Conservation (phyloP, 1,140 invertebrate genomes). For the Saccostrea echinata region DNA sequence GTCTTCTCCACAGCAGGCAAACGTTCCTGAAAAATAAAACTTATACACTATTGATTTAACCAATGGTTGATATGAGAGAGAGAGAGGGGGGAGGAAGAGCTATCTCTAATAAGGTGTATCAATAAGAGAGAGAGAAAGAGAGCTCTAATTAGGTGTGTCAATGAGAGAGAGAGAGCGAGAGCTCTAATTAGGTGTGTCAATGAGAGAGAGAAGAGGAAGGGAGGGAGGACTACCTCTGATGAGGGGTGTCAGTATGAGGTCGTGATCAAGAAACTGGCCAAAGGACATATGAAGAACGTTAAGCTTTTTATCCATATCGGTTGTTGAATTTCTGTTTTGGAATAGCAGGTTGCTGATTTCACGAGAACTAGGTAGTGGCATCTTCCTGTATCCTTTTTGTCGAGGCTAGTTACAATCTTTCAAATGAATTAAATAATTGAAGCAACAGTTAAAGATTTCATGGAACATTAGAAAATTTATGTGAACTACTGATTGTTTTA, state of each 20-base stretch:
- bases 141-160: not conserved
- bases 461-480: not conserved
- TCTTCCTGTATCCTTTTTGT: not conserved
- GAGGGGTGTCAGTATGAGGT: constrained; percentile 51
- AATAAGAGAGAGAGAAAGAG: no score
- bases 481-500: not conserved
- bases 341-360: constrained; percentile 53
- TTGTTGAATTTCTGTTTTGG: not conserved
- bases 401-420: not conserved
- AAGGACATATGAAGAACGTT: constrained; percentile 56
- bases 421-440: not conserved
- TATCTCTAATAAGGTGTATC: no score
- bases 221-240: constrained; percentile 38
- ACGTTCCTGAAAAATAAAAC: not conserved
- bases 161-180: not conserved
- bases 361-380: constrained; percentile 50
- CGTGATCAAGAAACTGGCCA: constrained; percentile 59
- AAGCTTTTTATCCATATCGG: constrained; percentile 9
- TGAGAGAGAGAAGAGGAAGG: not conserved
- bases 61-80: not conserved
- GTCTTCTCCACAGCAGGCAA: not conserved
- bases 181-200: no score
- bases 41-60: not conserved
- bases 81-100: no score
- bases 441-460: not conserved